Percentiles rank a stretch among this genome's conserved stretches.
phyloP scores from a whole-genome alignment of 2,888 invertebrate genomes.

The Malachius bipustulatus region DNA sequence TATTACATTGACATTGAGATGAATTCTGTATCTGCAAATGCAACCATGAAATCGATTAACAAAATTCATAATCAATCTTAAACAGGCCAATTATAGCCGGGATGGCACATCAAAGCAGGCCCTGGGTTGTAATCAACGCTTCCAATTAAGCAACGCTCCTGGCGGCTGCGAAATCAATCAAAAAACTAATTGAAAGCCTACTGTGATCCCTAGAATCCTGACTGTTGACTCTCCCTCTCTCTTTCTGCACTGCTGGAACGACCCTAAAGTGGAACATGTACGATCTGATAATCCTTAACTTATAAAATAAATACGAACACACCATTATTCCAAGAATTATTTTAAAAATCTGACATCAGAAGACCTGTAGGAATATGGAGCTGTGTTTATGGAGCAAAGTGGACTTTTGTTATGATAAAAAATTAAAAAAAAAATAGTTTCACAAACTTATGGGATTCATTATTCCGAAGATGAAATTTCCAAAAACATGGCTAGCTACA shows the following conservation, averaged over 20 bases:
- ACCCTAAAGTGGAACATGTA: background rate
- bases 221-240: conserved; percentile 17
- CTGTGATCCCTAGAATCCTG: conserved; percentile 33
- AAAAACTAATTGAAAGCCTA: conserved; percentile 39
- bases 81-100: conserved; percentile 36
- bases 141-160: conserved; percentile 37
- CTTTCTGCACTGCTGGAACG: conserved; percentile 8
- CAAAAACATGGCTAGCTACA: too few relatives aligned
- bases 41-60: conserved; percentile 29
- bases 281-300: conserved; percentile 11
- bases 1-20: too few relatives aligned
- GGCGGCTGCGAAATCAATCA: conserved; percentile 37
- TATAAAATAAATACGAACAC: too few relatives aligned
- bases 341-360: background rate
- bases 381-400: too few relatives aligned
- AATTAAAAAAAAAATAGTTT: too few relatives aligned
- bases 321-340: background rate
- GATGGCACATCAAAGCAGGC: conserved; percentile 33
- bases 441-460: too few relatives aligned
- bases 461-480: too few relatives aligned
- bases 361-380: too few relatives aligned
- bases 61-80: conserved; percentile 38
- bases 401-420: too few relatives aligned
- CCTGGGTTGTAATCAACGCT: conserved; percentile 36
- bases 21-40: conserved; percentile 28